Conservation (phyloP, 1,140 invertebrate species). For the Drosophila funebris region DNA sequence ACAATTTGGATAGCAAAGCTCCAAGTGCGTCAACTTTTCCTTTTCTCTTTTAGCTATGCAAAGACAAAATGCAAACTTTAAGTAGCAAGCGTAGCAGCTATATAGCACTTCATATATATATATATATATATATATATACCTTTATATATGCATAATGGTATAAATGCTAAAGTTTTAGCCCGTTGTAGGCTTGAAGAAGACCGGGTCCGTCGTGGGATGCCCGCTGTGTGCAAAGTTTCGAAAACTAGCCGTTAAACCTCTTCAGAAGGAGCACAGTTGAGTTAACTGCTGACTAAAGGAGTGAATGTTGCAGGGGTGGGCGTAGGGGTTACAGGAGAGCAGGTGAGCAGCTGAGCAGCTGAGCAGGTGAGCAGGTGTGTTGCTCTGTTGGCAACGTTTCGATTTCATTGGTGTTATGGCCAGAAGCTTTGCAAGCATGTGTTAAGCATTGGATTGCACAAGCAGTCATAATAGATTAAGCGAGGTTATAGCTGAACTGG, state of each 20-base stretch:
- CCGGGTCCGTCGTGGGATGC: conserved; percentile 17
- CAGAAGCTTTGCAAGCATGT: conserved; percentile 28
- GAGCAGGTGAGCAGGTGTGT: conserved; percentile 66
- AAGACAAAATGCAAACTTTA: conserved; percentile 81
- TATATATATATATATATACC: not conserved
- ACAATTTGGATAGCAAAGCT: conserved; percentile 68
- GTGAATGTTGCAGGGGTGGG: not conserved
- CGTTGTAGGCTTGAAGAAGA: conserved; percentile 1
- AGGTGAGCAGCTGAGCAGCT: conserved; percentile 16
- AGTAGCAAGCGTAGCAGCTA: conserved; percentile 67
- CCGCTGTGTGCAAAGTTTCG: conserved; percentile 67
- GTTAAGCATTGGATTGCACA: too few relatives aligned
- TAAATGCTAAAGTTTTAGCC: conserved; percentile 60
- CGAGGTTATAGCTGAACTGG: too few relatives aligned
- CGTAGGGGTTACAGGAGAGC: too few relatives aligned
- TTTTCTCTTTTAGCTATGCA: conserved; percentile 27
- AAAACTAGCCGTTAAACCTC: conserved; percentile 72
- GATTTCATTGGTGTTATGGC: conserved; percentile 68
- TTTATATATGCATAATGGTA: conserved; percentile 45
- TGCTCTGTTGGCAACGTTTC: conserved; percentile 55
- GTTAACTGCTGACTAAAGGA: conserved; percentile 15
- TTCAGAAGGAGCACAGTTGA: conserved; percentile 46
- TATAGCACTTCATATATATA: conserved; percentile 3
- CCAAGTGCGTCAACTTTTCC: conserved; percentile 48
- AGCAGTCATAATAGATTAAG: too few relatives aligned